A percentile compares a stretch with the other conserved stretches of the same genome.
Evolutionary conservation across 2,113 vertebrate species (phyloP).

Genomic region (Notechis scutatus): DNA sequence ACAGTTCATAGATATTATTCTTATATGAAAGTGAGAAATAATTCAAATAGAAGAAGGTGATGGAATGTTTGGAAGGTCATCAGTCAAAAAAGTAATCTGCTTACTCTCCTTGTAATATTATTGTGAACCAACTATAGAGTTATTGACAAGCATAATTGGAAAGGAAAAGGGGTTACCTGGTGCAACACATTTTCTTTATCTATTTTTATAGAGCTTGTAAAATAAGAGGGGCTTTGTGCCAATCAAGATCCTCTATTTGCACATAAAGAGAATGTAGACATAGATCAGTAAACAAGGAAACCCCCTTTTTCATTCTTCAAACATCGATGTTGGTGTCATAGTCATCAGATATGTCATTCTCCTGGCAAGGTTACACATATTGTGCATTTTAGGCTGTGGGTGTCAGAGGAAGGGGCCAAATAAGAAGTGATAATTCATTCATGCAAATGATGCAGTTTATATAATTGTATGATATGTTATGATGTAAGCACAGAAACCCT

Average conservation of each 20-base stretch:
- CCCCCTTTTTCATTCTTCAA: background rate
- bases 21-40: accelerated
- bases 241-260: background rate
- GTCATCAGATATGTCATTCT: background rate
- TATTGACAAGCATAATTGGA: background rate
- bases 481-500: background rate
- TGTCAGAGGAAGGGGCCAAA: background rate
- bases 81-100: background rate
- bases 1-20: background rate
- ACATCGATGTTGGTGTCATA: background rate
- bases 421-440: background rate
- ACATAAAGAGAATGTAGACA: background rate
- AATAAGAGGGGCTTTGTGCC: background rate
- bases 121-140: background rate
- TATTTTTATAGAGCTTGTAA: background rate
- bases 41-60: background rate
- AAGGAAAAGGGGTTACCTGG: background rate
- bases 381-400: background rate
- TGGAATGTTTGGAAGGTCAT: background rate
- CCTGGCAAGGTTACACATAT: background rate
- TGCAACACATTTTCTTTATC: background rate
- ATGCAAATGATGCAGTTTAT: background rate
- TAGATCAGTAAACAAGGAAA: background rate
- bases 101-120: background rate
- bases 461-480: background rate